A percentile compares a stretch with the other conserved stretches of the same genome.
Evolutionary conservation across 2,113 vertebrate species (phyloP).

Genomic region (Micromys minutus): DNA sequence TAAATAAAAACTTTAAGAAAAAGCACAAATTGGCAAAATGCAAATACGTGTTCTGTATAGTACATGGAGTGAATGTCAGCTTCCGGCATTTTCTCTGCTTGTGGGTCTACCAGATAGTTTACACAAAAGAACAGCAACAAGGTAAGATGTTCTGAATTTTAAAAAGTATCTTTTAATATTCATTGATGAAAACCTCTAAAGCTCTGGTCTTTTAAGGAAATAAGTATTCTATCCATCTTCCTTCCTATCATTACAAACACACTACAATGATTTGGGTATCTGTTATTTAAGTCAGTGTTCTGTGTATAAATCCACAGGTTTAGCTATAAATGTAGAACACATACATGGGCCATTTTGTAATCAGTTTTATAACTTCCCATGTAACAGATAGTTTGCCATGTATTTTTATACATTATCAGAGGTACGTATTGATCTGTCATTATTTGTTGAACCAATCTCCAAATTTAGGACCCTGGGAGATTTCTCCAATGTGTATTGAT

Average conservation of each 20-base stretch:
- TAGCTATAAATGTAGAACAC: neutral
- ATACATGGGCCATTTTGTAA: neutral
- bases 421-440: conserved; percentile 29
- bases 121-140: neutral
- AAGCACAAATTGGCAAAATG: conserved; percentile 26
- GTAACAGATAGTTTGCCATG: neutral
- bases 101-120: neutral
- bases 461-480: conserved; percentile 12
- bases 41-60: neutral
- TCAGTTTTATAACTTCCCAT: neutral
- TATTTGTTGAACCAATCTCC: conserved; percentile 37
- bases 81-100: neutral
- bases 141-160: neutral
- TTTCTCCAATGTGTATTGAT: neutral
- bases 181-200: neutral
- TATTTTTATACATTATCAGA: conserved; percentile 15
- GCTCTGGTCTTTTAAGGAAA: neutral
- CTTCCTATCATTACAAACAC: neutral
- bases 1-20: neutral
- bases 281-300: neutral
- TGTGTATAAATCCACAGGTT: neutral
- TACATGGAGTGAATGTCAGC: neutral
- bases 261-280: neutral
- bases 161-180: neutral
- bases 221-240: neutral